phyloP scores from a whole-genome alignment of 2,797 vertebrate species.

The Schizothorax lantsangensis region DNA sequence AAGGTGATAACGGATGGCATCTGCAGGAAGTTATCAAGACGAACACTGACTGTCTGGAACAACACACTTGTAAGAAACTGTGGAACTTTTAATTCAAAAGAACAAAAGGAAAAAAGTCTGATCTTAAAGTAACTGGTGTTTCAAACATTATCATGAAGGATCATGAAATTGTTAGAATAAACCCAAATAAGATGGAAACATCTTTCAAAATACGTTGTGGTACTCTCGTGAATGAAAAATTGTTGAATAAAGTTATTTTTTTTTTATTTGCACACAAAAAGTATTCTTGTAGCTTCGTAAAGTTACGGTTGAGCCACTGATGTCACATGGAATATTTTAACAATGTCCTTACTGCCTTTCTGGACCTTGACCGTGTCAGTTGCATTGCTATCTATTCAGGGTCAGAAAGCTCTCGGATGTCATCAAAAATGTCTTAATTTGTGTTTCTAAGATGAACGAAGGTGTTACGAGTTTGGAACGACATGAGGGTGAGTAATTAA shows the following conservation, averaged over 20 bases:
- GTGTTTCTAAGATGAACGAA: no score
- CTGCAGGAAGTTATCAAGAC: background rate
- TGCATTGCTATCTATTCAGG: background rate
- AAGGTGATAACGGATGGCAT: background rate
- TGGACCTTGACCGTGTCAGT: background rate
- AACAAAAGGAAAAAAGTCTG: background rate
- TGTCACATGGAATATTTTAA: background rate
- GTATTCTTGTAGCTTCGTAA: background rate
- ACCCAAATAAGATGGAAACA: background rate
- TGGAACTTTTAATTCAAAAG: background rate
- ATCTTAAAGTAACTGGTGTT: background rate
- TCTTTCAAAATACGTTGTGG: background rate
- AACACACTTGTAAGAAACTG: background rate
- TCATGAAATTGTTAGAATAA: background rate
- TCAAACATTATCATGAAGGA: background rate
- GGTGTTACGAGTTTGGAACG: background rate
- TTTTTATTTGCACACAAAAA: background rate
- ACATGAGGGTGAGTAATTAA: background rate
- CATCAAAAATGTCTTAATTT: background rate
- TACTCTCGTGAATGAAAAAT: background rate
- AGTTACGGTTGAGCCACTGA: background rate
- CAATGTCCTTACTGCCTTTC: background rate
- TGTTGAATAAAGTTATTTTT: background rate
- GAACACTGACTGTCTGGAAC: background rate
- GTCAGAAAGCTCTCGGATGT: background rate